These are phyloP conservation scores for Lochmaea crataegi DNA, from an alignment of 2,888 invertebrate genomes.

Conservation along the genomic window DNA sequence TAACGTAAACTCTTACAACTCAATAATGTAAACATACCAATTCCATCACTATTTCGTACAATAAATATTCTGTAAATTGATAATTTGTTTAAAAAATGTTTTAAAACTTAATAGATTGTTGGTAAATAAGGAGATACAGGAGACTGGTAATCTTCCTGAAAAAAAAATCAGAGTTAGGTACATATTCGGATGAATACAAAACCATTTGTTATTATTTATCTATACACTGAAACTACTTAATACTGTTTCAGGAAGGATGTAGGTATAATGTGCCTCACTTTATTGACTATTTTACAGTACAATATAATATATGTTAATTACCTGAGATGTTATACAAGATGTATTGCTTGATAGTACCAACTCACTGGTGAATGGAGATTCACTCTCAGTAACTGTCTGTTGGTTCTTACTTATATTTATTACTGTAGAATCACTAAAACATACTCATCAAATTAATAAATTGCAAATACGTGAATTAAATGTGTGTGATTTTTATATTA, in stretches of 20 bases:
- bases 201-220: too few relatives aligned
- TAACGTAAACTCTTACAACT: constrained; percentile 10
- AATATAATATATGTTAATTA: constrained; percentile 38
- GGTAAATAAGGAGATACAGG: constrained; percentile 63
- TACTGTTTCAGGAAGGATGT: background rate
- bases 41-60: background rate
- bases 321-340: constrained; percentile 71
- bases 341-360: constrained; percentile 71
- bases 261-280: background rate
- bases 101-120: constrained; percentile 56
- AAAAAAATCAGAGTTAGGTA: constrained; percentile 41
- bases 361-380: constrained; percentile 72
- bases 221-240: background rate
- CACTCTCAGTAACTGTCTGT: constrained; percentile 60
- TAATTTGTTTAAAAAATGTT: background rate
- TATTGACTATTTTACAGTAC: background rate
- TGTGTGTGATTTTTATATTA: too few relatives aligned
- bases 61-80: constrained; percentile 3
- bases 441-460: background rate
- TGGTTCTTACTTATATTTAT: constrained; percentile 69
- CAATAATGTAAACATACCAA: background rate
- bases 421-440: constrained; percentile 69
- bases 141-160: constrained; percentile 60
- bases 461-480: too few relatives aligned
- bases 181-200: too few relatives aligned